A percentile compares a stretch with the other conserved stretches of the same genome.
phyloP scores from a whole-genome alignment of 2,113 vertebrate genomes.

The Dromiciops gliroides region DNA sequence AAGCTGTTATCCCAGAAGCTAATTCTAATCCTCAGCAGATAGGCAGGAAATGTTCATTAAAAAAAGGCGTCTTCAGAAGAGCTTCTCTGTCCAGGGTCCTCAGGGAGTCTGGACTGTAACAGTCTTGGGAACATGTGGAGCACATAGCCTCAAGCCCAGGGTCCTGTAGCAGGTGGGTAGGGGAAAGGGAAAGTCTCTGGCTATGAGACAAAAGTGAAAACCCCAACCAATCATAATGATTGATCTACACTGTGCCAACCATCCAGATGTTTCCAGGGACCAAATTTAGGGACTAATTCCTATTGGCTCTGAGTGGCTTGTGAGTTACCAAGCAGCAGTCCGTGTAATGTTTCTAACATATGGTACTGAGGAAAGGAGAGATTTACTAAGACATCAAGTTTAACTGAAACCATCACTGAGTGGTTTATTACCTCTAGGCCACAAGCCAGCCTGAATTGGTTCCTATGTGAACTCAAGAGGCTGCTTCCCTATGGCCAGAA shows the following conservation, averaged over 20 bases:
- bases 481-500: neutral
- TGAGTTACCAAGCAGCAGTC: neutral
- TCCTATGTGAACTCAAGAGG: neutral
- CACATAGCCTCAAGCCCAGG: neutral
- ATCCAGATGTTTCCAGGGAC: neutral
- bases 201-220: neutral
- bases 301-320: neutral
- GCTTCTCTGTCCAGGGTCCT: neutral
- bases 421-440: conserved; percentile 7
- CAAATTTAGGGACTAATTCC: neutral
- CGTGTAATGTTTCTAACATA: neutral
- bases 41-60: neutral
- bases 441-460: neutral
- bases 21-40: conserved; percentile 8
- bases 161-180: neutral
- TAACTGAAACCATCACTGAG: neutral
- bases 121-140: neutral
- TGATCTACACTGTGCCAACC: neutral
- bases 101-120: too few relatives aligned
- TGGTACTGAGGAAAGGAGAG: neutral
- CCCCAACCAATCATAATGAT: neutral
- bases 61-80: neutral
- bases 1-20: neutral
- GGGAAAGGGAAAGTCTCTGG: neutral
- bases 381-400: neutral